Evolutionary conservation across 2,797 vertebrate species (phyloP), one percentile per base, ranked within the genome.

Genomic region (Phataginus tetradactyla): DNA sequence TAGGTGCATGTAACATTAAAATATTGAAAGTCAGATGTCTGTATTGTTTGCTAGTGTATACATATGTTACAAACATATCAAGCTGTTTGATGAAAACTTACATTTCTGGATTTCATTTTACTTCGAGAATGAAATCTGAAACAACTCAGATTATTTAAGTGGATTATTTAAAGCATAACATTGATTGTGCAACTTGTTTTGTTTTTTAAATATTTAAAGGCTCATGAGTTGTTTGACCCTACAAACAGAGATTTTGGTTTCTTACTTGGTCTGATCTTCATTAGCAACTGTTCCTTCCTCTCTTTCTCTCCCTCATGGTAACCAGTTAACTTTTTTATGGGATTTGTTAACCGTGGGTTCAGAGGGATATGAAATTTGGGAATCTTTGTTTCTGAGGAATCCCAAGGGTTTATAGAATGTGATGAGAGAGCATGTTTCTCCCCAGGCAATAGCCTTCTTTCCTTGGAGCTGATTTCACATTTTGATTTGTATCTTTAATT

Each of bases 401-500:
- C 86, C 81, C 94, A 97, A 96, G 71, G 78, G 98, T 97, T 96
- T 97, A 81, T 88, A 97, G 96, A 96, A 95, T 96, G 97, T 98
- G 97, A 61, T 98, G 97, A 98, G 96, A 96, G 97, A 97, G 95
- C 95, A 97, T 96, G 96, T 98, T 98, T 98, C 97, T 96, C 95
- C 91, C 98, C 63, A 97, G 96, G 91, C 93, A 98, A 97, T 95
- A 97, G 94, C 86, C 91, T 96, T 95, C 92, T 86, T 98, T 98
- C 95, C 95, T 98, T 95, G 87, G 96, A 79, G 85, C 92, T 98
- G 98, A 97, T 97, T 97, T 97, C 94, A 93, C 59, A 55, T 96
- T 98, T 98, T 97, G 37, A 78, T 86, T 98, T 97, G 92, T 97
- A 98, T 96, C 94, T 98, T 91, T 98, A 97, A 98, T 98, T 98